Percentiles rank a stretch among this genome's conserved stretches.
Conservation (phyloP, 2,888 invertebrate genomes). For the Diplolepis rosae region DNA sequence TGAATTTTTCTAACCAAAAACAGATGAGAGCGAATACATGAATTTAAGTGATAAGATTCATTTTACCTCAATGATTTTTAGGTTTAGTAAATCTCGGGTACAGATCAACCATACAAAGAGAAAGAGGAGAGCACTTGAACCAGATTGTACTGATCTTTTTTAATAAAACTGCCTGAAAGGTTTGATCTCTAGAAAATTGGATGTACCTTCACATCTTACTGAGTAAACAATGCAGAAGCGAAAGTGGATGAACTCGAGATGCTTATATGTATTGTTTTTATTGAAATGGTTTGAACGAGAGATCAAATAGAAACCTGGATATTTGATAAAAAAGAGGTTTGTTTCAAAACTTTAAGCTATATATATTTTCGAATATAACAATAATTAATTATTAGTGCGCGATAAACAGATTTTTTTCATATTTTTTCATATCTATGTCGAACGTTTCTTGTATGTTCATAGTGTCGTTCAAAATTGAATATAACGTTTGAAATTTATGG, state of each 20-base stretch:
- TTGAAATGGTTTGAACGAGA: slow-evolving; percentile 9
- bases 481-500: slow-evolving; percentile 17
- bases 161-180: neutral
- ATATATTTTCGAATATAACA: neutral
- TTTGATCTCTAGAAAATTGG: slow-evolving; percentile 24
- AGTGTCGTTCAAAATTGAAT: slow-evolving; percentile 18
- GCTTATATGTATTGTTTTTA: neutral
- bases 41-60: neutral
- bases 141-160: slow-evolving; percentile 16
- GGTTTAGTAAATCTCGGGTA: neutral
- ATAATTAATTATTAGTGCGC: slow-evolving; percentile 24
- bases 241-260: slow-evolving; percentile 1
- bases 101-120: neutral
- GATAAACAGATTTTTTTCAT: too few relatives aligned
- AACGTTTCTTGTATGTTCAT: slow-evolving; percentile 3
- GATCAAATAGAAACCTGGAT: neutral
- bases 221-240: slow-evolving; percentile 19
- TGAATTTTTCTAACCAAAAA: too few relatives aligned
- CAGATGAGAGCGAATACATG: neutral
- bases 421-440: too few relatives aligned
- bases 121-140: slow-evolving; percentile 12
- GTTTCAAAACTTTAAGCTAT: neutral
- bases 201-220: slow-evolving; percentile 17
- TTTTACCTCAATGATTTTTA: neutral
- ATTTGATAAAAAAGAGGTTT: too few relatives aligned